Conservation (phyloP, 2,797 vertebrate species). For the Semaprochilodus insignis region DNA sequence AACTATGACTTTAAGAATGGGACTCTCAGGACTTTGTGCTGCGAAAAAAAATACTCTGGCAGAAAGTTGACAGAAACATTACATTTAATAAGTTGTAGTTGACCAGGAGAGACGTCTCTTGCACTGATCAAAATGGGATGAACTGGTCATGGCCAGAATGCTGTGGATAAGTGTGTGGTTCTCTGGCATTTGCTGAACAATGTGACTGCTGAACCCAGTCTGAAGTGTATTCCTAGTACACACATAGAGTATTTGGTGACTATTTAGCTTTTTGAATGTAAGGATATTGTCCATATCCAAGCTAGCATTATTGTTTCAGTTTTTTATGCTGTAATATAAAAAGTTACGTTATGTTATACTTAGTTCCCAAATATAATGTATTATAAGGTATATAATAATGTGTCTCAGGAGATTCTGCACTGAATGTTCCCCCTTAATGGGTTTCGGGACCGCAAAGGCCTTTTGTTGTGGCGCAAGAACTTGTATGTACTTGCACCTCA, state of each 20-base stretch:
- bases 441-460: background rate
- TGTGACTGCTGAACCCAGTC: constrained; percentile 18
- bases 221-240: background rate
- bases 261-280: background rate
- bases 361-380: background rate
- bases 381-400: no score
- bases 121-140: background rate
- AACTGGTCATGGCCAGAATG: background rate
- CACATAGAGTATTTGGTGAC: background rate
- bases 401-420: background rate
- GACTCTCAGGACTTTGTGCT: background rate
- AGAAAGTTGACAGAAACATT: background rate
- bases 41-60: background rate
- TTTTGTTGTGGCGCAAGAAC: background rate
- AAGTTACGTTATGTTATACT: background rate
- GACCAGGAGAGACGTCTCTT: background rate
- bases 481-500: background rate
- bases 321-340: constrained; percentile 4
- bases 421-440: background rate
- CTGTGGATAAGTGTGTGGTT: background rate
- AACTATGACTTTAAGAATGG: background rate
- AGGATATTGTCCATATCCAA: background rate
- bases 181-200: background rate
- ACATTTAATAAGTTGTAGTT: background rate
- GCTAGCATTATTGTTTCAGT: constrained; percentile 35